Base-by-base conservation (phyloP, 2,888 invertebrate genomes). In the Erebia ligea region DNA sequence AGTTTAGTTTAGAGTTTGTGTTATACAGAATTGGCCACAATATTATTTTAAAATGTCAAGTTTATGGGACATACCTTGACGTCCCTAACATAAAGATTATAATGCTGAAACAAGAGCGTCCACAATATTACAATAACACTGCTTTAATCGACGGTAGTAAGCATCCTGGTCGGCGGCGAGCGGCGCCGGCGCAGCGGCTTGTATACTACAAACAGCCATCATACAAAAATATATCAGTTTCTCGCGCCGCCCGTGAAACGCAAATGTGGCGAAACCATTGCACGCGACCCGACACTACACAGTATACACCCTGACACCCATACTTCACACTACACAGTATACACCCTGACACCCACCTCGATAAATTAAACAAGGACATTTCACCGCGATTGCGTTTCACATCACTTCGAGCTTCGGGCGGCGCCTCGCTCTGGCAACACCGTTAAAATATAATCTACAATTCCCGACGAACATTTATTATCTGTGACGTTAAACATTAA, bases 211-310 rank as follows among this genome's bases (percentile, higher is more conserved):
- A 65, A 71, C 69, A 67, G 74, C 81, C 80, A 67, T 76, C 83
- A 80, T 85, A 86, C 83, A 86, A 86, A 85, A 86, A 87, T 85
- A 86, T 84, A 83, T 80, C 75, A 67, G 65, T 57, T 69, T 61
- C 68, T 54, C 45, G 65, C 68, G 68, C 64, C 56, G 40, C 4
- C 45, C 0, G 42, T 42, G 69, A 40, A 57, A 57, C 34, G n/a
- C 17, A 10, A 64, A 40, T 69, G 69, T 64, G 63, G 64, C 21
- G 50, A 58, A 69, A 58, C 13, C 40, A 45, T 17, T 52, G 19
- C 52, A 50, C 66, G 42, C 56, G 17, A 17, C 9, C 21, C n/a
- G 34, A 15, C n/a, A 63, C n/a, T n/a, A n/a, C n/a, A n/a, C n/a
- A n/a, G n/a, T 34, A 50, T n/a, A 52, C 21, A 50, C 15, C 50